phyloP scores from a whole-genome alignment of 2,113 vertebrate species.

The Chaetops frenatus region DNA sequence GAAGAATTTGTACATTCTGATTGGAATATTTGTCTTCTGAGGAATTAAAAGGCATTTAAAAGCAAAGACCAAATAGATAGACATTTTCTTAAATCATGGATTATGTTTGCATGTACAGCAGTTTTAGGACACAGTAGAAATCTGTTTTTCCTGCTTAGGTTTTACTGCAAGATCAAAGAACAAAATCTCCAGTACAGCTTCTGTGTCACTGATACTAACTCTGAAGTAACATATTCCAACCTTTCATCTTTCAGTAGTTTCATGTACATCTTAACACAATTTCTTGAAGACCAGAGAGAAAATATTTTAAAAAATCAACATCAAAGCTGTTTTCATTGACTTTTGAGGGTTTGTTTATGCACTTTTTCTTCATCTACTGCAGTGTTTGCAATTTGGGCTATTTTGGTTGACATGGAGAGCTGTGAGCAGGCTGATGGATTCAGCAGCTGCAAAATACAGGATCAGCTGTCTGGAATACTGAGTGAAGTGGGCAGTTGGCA shows the following conservation, averaged over 20 bases:
- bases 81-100: neutral
- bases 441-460: slow-evolving; percentile 47
- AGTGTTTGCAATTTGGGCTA: slow-evolving; percentile 3
- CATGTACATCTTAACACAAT: neutral
- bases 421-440: neutral
- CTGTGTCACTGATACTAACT: neutral
- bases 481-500: slow-evolving; percentile 45
- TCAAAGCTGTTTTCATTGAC: neutral
- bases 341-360: neutral
- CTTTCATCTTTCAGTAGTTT: neutral
- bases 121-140: neutral
- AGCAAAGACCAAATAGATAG: neutral
- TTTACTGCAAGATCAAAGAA: slow-evolving; percentile 32
- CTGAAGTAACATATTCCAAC: neutral
- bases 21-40: neutral
- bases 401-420: neutral
- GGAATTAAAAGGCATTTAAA: neutral
- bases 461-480: slow-evolving; percentile 36
- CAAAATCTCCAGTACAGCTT: neutral
- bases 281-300: neutral
- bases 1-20: neutral
- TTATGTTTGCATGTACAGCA: neutral
- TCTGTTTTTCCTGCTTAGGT: neutral
- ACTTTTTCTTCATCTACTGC: neutral
- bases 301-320: neutral